A percentile compares a stretch with the other conserved stretches of the same genome.
Conservation (phyloP, 1,140 invertebrate species). For the Condylostylus longicornis region DNA sequence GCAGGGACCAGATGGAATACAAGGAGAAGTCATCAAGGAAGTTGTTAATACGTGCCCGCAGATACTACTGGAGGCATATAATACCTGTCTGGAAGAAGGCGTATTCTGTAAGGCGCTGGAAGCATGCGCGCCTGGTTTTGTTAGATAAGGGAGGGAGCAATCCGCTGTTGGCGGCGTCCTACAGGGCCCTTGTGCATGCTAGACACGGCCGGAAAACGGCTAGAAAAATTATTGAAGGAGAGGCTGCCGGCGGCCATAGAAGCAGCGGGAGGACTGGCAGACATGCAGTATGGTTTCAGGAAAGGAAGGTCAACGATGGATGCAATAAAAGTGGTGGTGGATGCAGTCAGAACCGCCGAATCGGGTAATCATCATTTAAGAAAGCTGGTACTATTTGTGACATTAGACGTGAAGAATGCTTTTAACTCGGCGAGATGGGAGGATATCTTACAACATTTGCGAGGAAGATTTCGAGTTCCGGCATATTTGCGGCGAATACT, state of each 20-base stretch:
- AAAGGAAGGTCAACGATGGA: no score
- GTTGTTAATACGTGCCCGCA: neutral
- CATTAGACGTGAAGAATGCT: slow-evolving; percentile 16
- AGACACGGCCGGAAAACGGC: slow-evolving; percentile 12
- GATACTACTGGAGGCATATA: neutral
- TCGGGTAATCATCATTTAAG: slow-evolving; percentile 5
- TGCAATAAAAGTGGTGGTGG: no score
- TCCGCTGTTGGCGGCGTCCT: neutral
- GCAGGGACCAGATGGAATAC: slow-evolving; percentile 13
- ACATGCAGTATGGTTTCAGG: no score
- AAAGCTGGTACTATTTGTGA: slow-evolving; percentile 15
- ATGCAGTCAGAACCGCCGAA: no score
- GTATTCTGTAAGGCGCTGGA: no score
- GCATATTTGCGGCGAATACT: neutral
- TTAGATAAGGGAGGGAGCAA: no score
- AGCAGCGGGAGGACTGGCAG: slow-evolving; percentile 2
- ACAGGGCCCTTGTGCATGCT: slow-evolving; percentile 16
- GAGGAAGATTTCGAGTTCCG: neutral
- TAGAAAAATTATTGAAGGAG: slow-evolving; percentile 12
- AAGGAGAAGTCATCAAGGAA: slow-evolving; percentile 13
- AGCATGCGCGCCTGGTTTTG: no score
- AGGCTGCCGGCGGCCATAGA: slow-evolving; percentile 4
- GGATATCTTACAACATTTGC: slow-evolving; percentile 2
- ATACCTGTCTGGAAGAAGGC: neutral
- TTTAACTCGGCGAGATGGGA: slow-evolving; percentile 13